phyloP scores from a whole-genome alignment of 2,113 vertebrate genomes.

The Rhipidura dahli region DNA sequence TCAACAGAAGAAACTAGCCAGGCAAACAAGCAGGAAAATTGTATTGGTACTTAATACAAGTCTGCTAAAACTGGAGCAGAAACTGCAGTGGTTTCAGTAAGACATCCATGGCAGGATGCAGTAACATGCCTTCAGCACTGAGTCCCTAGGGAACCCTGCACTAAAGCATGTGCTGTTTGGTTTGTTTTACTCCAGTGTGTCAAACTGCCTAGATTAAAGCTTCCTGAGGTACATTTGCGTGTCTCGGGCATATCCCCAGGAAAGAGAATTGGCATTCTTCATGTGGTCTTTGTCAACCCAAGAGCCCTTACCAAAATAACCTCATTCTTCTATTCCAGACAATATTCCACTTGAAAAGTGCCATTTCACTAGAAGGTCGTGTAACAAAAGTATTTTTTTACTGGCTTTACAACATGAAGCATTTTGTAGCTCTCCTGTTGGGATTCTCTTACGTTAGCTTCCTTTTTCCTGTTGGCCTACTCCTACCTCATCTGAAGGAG shows the following conservation, averaged over 20 bases:
- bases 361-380: not conserved
- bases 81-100: not conserved
- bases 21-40: not conserved
- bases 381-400: not conserved
- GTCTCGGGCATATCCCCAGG: accelerated
- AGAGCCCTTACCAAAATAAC: not conserved
- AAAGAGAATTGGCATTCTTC: not conserved
- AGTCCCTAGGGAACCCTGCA: not conserved
- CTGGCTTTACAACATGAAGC: not conserved
- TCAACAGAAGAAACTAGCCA: not conserved
- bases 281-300: not conserved
- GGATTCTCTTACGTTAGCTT: not conserved
- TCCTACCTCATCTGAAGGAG: not conserved
- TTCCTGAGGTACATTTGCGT: not conserved
- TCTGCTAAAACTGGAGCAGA: not conserved
- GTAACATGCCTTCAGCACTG: not conserved
- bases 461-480: not conserved
- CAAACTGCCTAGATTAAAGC: not conserved
- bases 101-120: not conserved
- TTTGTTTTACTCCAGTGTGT: not conserved
- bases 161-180: not conserved
- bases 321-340: not conserved
- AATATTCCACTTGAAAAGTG: not conserved
- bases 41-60: not conserved
- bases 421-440: not conserved